These are phyloP conservation scores for Busseola fusca DNA, from an alignment of 2,888 invertebrate species.

Conservation along the genomic window DNA sequence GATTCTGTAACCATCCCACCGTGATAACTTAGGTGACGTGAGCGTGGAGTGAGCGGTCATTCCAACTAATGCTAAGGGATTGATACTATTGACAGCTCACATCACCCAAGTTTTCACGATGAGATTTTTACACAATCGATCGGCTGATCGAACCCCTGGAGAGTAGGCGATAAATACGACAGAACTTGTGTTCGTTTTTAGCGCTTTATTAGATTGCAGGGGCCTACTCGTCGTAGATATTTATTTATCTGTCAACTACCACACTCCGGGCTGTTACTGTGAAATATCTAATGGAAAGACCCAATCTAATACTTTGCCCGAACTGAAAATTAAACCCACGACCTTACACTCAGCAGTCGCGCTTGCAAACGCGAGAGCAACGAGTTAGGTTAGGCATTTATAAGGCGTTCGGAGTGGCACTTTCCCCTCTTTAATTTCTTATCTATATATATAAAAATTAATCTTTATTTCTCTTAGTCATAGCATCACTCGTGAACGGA, in stretches of 20 bases:
- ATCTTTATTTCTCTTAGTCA: too few relatives aligned
- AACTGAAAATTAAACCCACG: not conserved
- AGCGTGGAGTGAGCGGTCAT: too few relatives aligned
- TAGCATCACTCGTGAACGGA: too few relatives aligned
- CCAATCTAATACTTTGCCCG: not conserved
- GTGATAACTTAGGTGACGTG: too few relatives aligned
- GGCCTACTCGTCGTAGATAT: not conserved
- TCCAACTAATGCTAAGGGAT: too few relatives aligned
- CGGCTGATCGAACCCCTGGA: too few relatives aligned
- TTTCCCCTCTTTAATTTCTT: not conserved
- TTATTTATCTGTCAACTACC: not conserved
- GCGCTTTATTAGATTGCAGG: not conserved
- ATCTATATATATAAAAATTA: too few relatives aligned
- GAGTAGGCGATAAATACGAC: too few relatives aligned
- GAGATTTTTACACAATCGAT: too few relatives aligned
- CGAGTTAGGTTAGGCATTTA: not conserved
- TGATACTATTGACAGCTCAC: too few relatives aligned
- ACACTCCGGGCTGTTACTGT: not conserved
- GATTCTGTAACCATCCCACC: too few relatives aligned
- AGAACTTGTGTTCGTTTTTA: not conserved
- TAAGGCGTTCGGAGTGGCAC: not conserved
- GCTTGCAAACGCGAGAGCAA: not conserved
- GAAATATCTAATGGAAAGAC: not conserved
- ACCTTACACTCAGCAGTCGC: not conserved
- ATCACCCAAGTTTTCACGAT: too few relatives aligned